Evolutionary conservation across 2,888 invertebrate genomes (phyloP), one percentile per base, ranked within the genome.

Genomic region (Caenorhabditis wallacei): DNA sequence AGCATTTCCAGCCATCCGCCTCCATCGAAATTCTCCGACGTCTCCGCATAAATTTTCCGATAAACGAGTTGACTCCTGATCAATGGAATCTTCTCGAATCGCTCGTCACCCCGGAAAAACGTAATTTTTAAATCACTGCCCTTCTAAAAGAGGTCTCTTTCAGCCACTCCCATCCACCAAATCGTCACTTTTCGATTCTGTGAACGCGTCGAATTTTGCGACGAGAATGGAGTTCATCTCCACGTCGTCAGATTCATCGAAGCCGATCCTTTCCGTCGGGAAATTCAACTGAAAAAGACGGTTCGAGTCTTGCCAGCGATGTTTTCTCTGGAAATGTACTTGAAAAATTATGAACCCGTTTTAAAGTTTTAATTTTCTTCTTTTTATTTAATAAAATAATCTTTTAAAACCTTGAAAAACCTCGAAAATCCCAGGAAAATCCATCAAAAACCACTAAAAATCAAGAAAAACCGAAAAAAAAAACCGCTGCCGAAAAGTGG

Each of bases 201-300:
- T 11, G 46, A 80, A 48, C 51, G 54, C 24, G 46, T 80, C 13
- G 80, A 80, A 26, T 40, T 26, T 13, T 72, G 72, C 18, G 1
- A 57, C 0, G 68, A 68, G 1, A 80, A 80, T 37, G 74, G 61
- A 2, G 53, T 69, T 3, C 22, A 30, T 37, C 40, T 80, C n/a
- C 22, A 43, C 20, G 80, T 80, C 11, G 46, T 59, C 13, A 51
- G 74, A 35, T 80, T 54, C 22, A 8, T 80, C 10, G 72, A 80
- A 59, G 37, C 68, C 26, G 18, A 57, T 26, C 80, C 80, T 18
- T 7, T 54, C 2, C n/a, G 13, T 13, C 66, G 72, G 26, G 59
- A 59, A 43, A 48, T 80, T 16, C 13, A 30, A 1, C 68, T 54
- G 35, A 80, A 69, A 18, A 80, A 80, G 51, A 80, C 80, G n/a